Conservation (phyloP, 2,797 vertebrate species). For the Karalla daura region DNA sequence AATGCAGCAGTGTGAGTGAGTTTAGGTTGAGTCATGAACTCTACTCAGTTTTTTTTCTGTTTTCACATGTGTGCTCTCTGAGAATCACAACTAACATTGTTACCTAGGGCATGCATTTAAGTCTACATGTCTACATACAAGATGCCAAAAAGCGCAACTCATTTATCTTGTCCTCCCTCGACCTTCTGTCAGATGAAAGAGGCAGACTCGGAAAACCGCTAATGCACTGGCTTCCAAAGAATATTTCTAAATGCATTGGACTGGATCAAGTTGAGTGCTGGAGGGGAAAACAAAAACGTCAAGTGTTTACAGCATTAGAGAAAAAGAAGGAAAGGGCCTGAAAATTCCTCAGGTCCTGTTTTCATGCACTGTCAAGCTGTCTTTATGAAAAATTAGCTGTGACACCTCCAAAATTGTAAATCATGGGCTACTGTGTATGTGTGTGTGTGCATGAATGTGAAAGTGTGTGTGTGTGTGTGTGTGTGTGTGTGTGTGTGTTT, state of each 20-base stretch:
- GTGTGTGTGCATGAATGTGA: not conserved
- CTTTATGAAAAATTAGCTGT: slow-evolving; percentile 39
- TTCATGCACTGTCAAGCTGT: slow-evolving; percentile 36
- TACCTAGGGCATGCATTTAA: not conserved
- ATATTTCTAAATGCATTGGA: slow-evolving; percentile 17
- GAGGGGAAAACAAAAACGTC: slow-evolving; percentile 17
- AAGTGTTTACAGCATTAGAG: slow-evolving; percentile 29
- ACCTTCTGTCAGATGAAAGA: slow-evolving; percentile 32
- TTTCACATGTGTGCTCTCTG: not conserved
- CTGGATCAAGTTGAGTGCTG: slow-evolving; percentile 26
- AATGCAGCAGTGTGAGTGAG: not conserved
- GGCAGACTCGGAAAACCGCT: slow-evolving; percentile 18
- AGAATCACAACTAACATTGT: slow-evolving; percentile 21
- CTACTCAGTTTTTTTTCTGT: slow-evolving; percentile 5
- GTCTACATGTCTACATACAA: slow-evolving; percentile 18
- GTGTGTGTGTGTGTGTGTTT: slow-evolving; percentile 1
- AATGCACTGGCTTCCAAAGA: slow-evolving; percentile 10
- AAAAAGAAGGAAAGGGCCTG: not conserved
- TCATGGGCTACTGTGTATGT: slow-evolving; percentile 11
- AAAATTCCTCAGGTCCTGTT: slow-evolving; percentile 14
- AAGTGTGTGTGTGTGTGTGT: slow-evolving; percentile 10
- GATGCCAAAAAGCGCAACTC: slow-evolving; percentile 9
- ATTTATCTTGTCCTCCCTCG: slow-evolving; percentile 32
- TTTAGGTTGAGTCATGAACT: too few relatives aligned
- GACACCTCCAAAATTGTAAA: slow-evolving; percentile 43